phyloP scores from a whole-genome alignment of 2,113 vertebrate species.

The Tyrannus savana region DNA sequence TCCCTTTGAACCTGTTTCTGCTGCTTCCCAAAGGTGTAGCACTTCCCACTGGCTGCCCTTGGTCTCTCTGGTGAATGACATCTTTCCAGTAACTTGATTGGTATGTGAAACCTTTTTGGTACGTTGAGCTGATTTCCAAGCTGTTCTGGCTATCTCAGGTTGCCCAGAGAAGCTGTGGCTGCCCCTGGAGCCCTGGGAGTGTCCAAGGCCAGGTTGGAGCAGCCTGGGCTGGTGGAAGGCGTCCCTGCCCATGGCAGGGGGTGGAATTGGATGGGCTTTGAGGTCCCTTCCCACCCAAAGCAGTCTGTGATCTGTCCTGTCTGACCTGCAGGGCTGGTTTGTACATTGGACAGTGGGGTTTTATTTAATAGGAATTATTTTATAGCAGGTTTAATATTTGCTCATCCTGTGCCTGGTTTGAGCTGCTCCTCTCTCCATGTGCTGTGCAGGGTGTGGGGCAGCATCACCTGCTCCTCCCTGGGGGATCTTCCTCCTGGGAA shows the following conservation, averaged over 20 bases:
- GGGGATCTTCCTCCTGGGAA: not conserved
- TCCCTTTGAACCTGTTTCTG: not conserved
- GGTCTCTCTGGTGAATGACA: not conserved
- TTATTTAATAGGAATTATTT: not conserved
- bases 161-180: not conserved
- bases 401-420: not conserved
- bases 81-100: not conserved
- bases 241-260: not conserved
- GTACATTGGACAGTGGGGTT: accelerated
- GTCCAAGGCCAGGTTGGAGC: not conserved
- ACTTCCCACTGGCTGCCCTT: not conserved
- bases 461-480: accelerated
- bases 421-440: accelerated
- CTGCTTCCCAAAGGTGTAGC: not conserved
- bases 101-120: not conserved
- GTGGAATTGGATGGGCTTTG: not conserved
- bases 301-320: accelerated
- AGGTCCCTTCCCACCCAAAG: not conserved
- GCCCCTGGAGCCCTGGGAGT: not conserved
- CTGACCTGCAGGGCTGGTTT: accelerated
- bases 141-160: not conserved
- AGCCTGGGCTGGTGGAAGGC: not conserved
- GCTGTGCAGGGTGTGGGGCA: not conserved
- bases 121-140: not conserved
- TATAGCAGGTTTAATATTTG: not conserved